phyloP scores from a whole-genome alignment of 1,140 invertebrate genomes.

The Ceratosolen fusciceps region DNA sequence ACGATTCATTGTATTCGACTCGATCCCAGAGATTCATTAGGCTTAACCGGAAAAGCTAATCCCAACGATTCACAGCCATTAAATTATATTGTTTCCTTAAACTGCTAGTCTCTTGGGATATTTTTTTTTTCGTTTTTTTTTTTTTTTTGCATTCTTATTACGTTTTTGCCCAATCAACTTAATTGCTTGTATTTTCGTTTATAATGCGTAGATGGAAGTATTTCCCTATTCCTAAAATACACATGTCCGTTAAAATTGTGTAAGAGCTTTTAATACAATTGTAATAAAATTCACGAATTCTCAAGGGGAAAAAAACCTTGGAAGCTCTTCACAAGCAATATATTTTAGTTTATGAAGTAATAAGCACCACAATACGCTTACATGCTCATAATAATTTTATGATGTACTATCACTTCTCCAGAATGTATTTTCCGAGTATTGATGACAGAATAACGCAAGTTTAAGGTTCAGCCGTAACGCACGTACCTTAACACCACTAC shows the following conservation, averaged over 20 bases:
- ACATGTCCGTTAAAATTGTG: not conserved
- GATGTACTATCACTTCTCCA: constrained; percentile 1
- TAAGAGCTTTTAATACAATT: not conserved
- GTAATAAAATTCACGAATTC: constrained; percentile 8
- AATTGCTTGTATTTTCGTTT: no score
- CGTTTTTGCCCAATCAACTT: no score
- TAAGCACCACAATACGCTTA: not conserved
- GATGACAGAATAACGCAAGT: not conserved
- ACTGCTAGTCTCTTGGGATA: no score
- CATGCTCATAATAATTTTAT: constrained; percentile 37
- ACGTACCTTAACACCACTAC: no score
- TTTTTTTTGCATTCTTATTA: no score
- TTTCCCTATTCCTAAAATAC: not conserved
- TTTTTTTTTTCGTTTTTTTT: no score
- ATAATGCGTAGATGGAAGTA: no score
- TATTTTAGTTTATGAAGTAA: constrained; percentile 24
- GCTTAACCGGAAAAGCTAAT: not conserved
- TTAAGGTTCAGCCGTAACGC: not conserved
- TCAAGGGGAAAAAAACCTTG: constrained; percentile 5
- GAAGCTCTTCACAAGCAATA: not conserved
- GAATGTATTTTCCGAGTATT: constrained; percentile 2
- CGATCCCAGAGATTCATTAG: not conserved
- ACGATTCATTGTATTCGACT: not conserved
- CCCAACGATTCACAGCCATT: not conserved
- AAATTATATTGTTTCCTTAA: not conserved